Conservation (phyloP, 2,797 vertebrate genomes). For the Anabas testudineus region DNA sequence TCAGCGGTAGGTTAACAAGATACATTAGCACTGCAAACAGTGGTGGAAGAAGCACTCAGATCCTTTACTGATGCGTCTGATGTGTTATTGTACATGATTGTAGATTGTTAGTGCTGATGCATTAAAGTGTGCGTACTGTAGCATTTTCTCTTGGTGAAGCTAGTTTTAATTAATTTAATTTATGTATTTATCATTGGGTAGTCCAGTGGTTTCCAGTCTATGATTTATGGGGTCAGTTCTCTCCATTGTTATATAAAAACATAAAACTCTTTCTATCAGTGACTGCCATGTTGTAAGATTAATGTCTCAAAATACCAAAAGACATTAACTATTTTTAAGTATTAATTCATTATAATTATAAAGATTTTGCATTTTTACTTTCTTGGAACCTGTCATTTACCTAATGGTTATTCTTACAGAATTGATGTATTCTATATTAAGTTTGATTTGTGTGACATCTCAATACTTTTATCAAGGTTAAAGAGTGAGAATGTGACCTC, state of each 20-base stretch:
- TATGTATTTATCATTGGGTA: no score
- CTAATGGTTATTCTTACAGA: background rate
- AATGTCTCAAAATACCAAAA: no score
- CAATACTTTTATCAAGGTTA: constrained; percentile 78
- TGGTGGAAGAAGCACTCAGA: constrained; percentile 25
- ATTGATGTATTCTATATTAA: constrained; percentile 17
- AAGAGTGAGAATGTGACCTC: constrained; percentile 72
- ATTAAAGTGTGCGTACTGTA: background rate
- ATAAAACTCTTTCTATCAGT: no score
- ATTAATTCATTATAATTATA: background rate
- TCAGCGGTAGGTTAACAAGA: constrained; percentile 66
- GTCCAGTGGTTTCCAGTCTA: no score
- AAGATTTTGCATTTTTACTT: background rate
- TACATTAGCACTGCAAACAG: constrained; percentile 31
- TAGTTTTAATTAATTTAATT: background rate
- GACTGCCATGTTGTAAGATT: background rate
- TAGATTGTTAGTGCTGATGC: background rate
- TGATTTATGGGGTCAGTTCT: no score
- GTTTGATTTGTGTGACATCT: constrained; percentile 59
- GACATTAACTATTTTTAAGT: background rate
- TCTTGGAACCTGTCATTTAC: no score
- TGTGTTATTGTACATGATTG: background rate
- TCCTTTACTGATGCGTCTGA: background rate
- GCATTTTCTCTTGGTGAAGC: background rate
- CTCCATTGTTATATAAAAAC: no score